Percentiles rank a stretch among this genome's conserved stretches.
These are phyloP conservation scores for Oithona nana DNA, from an alignment of 2,888 invertebrate species.

Conservation along the genomic window DNA sequence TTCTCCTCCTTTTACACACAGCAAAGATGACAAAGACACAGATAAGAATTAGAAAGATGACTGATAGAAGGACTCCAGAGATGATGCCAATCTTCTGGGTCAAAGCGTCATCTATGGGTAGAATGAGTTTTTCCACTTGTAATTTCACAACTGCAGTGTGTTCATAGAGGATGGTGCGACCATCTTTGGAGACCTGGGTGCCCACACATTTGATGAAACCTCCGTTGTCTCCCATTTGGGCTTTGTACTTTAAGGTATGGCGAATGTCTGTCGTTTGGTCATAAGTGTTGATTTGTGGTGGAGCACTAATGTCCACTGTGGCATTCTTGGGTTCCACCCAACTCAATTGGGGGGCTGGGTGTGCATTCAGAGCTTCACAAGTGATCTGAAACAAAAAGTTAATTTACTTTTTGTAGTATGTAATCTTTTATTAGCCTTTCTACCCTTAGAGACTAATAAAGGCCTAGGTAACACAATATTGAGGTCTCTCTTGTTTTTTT, in stretches of 20 bases:
- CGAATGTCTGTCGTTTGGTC: conserved; percentile 7
- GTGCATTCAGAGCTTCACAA: conserved; percentile 8
- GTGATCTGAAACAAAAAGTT: conserved; percentile 6
- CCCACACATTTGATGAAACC: conserved; percentile 2
- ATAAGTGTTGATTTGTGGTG: neutral
- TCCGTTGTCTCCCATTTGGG: conserved; percentile 8
- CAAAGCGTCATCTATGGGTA: conserved; percentile 9
- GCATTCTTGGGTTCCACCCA: conserved; percentile 3
- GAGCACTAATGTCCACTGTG: neutral
- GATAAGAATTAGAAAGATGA: conserved; percentile 11
- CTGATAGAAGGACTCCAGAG: conserved; percentile 6
- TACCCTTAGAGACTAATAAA: too few species aligned
- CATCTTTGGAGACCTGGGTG: conserved; percentile 4
- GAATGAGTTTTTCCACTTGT: conserved; percentile 5
- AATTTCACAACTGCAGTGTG: neutral
- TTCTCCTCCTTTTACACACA: neutral
- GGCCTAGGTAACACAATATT: too few species aligned
- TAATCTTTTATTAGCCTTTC: too few species aligned
- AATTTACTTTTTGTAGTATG: neutral
- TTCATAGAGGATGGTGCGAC: conserved; percentile 13
- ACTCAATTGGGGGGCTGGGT: conserved; percentile 3
- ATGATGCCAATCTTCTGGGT: conserved; percentile 12
- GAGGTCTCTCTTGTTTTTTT: too few species aligned
- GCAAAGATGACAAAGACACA: conserved; percentile 2
- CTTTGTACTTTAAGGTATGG: conserved; percentile 9